Evolutionary conservation across 1,140 invertebrate genomes (phyloP).

Genomic region (Trypoxylus dichotomus): DNA sequence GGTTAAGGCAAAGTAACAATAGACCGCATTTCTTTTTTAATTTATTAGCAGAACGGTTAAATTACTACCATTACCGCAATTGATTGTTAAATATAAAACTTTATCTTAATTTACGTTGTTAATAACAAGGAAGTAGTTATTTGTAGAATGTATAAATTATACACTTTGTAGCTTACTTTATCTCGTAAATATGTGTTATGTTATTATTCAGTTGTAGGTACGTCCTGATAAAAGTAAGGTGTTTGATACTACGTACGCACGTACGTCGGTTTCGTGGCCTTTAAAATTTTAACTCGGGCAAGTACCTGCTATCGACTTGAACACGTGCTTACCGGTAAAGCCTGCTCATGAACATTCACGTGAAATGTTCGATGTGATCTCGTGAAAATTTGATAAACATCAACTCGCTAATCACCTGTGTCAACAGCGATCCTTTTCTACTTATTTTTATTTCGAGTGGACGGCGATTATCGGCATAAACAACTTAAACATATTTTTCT

Average conservation of each 20-base stretch:
- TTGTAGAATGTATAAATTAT: background rate
- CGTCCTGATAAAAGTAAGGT: background rate
- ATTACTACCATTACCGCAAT: too few species aligned
- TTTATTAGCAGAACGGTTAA: too few species aligned
- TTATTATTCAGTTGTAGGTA: background rate
- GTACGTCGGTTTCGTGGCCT: background rate
- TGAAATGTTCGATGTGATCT: background rate
- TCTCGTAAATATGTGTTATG: background rate
- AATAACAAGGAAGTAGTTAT: background rate
- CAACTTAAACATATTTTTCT: background rate
- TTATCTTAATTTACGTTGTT: too few species aligned
- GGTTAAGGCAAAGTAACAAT: too few species aligned
- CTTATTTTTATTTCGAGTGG: background rate
- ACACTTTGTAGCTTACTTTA: background rate
- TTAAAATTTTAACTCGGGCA: background rate
- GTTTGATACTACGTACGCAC: background rate
- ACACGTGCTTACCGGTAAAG: background rate
- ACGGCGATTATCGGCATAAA: background rate
- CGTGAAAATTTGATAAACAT: background rate
- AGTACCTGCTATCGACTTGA: background rate
- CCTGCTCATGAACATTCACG: slow-evolving; percentile 3
- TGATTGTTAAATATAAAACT: too few species aligned
- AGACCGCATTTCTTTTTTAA: too few species aligned
- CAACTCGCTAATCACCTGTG: background rate
- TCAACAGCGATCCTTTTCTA: background rate